phyloP scores from a whole-genome alignment of 2,888 invertebrate genomes.

The Pachliopta kotzebuea region DNA sequence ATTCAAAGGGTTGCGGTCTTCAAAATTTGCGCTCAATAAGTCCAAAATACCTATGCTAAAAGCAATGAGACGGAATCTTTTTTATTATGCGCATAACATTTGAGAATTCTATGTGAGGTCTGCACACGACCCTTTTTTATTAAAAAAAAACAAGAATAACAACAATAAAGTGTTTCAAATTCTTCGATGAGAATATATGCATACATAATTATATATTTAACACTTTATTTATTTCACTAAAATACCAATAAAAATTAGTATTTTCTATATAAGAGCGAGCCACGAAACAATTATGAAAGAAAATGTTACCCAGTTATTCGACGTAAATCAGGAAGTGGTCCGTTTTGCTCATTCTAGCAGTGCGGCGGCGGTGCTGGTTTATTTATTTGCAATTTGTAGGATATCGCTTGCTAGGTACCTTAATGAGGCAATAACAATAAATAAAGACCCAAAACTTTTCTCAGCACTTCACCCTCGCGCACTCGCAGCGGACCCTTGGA shows the following conservation, averaged over 20 bases:
- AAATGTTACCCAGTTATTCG: slow-evolving; percentile 6
- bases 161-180: too few relatives aligned
- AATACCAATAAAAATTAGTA: neutral
- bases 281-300: slow-evolving; percentile 6
- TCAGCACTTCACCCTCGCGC: slow-evolving; percentile 63
- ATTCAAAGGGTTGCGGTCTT: slow-evolving; percentile 80
- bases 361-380: slow-evolving; percentile 51
- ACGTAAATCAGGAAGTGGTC: slow-evolving; percentile 42
- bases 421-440: slow-evolving; percentile 81
- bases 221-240: too few relatives aligned
- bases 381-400: slow-evolving; percentile 79
- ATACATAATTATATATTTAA: too few relatives aligned
- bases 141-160: too few relatives aligned
- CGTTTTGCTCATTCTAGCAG: slow-evolving; percentile 61
- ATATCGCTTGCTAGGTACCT: slow-evolving; percentile 76
- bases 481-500: slow-evolving; percentile 63
- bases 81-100: slow-evolving; percentile 24
- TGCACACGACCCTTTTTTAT: neutral
- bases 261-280: neutral
- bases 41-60: slow-evolving; percentile 65
- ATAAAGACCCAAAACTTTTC: slow-evolving; percentile 80
- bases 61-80: slow-evolving; percentile 33
- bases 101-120: slow-evolving; percentile 8
- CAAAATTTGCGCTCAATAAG: slow-evolving; percentile 80
- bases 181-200: too few relatives aligned